Percentiles rank a stretch among this genome's conserved stretches.
phyloP scores from a whole-genome alignment of 1,140 invertebrate species.

The Globodera ellingtonae region DNA sequence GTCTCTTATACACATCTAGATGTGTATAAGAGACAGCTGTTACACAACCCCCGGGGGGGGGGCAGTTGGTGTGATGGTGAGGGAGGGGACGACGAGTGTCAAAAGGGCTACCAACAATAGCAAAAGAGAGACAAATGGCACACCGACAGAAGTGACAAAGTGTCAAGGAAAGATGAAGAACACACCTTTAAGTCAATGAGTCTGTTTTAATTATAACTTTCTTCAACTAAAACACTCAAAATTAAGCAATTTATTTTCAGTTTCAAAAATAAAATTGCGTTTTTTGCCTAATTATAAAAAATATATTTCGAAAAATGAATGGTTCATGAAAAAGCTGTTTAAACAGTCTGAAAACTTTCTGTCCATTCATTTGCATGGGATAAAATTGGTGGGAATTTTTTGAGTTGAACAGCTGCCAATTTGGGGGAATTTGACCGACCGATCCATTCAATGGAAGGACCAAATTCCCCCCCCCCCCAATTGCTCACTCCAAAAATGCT shows the following conservation, averaged over 20 bases:
- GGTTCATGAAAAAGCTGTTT: not conserved
- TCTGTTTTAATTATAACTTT: no score
- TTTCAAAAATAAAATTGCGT: not conserved
- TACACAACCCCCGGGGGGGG: no score
- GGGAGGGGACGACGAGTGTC: not conserved
- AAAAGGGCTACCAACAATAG: no score
- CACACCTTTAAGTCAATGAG: no score
- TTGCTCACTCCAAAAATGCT: not conserved
- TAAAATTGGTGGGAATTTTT: not conserved
- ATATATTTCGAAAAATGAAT: no score
- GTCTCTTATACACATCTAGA: no score
- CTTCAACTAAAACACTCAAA: no score
- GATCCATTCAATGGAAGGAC: no score
- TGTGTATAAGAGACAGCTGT: no score
- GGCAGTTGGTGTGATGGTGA: not conserved
- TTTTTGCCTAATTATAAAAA: no score
- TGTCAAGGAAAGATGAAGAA: not conserved
- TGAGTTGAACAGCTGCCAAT: not conserved
- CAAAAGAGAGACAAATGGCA: not conserved
- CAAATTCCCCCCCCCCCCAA: not conserved
- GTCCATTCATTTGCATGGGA: not conserved
- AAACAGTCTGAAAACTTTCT: not conserved
- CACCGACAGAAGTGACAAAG: not conserved
- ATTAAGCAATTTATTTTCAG: no score
- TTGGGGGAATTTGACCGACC: not conserved